phyloP scores from a whole-genome alignment of 2,113 vertebrate species.

The Suncus etruscus region DNA sequence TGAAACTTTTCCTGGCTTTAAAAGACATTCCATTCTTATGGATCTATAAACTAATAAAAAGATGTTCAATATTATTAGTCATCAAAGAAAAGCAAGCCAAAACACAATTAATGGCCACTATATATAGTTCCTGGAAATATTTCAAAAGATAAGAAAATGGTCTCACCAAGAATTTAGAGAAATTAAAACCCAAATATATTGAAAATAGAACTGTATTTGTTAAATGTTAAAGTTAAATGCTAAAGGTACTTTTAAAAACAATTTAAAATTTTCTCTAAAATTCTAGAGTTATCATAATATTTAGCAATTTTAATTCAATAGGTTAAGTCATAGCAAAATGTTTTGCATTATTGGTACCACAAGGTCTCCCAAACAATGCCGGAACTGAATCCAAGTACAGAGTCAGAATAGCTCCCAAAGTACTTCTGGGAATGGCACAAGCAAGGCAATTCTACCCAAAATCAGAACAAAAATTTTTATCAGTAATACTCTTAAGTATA shows the following conservation, averaged over 20 bases:
- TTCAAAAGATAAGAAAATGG: background rate
- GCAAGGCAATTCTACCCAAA: no score
- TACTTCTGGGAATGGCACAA: no score
- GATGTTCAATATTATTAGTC: background rate
- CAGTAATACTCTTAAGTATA: background rate
- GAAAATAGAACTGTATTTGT: background rate
- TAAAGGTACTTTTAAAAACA: background rate
- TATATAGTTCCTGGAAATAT: background rate
- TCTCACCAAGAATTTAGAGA: background rate
- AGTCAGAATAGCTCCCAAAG: no score
- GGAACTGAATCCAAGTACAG: no score
- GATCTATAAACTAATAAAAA: background rate
- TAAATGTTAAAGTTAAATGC: background rate
- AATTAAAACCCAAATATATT: background rate
- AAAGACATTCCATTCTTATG: background rate
- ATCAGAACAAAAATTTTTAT: background rate
- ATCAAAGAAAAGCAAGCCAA: constrained; percentile 5
- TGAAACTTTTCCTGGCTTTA: no score
- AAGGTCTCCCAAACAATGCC: no score
- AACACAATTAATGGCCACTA: background rate
- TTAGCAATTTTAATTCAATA: no score
- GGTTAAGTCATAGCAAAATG: no score
- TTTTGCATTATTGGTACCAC: no score
- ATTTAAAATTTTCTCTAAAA: background rate
- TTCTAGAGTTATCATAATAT: background rate